Evolutionary conservation across 2,888 invertebrate genomes (phyloP), one percentile per base, ranked within the genome.

Genomic region (Tridacna gigas): DNA sequence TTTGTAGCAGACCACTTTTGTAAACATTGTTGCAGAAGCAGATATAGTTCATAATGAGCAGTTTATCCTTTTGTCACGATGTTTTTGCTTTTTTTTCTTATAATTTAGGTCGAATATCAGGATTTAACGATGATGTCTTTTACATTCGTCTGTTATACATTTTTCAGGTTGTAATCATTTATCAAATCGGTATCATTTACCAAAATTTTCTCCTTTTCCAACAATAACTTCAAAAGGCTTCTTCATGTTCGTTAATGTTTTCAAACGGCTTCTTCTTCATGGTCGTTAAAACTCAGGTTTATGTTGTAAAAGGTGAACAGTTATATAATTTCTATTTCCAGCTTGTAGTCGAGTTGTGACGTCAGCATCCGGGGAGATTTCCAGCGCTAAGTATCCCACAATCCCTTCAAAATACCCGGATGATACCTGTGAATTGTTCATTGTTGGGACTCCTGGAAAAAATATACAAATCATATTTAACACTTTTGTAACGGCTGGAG

Each of bases 261-360:
- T n/a, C n/a, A n/a, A n/a, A n/a, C n/a, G n/a, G n/a, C n/a, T n/a
- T n/a, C n/a, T n/a, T n/a, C n/a, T n/a, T n/a, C n/a, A n/a, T n/a
- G n/a, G n/a, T n/a, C n/a, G n/a, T n/a, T n/a, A n/a, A n/a, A n/a
- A n/a, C n/a, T n/a, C 37, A 37, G 2, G 37, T 37, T 2, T 37
- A 37, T 37, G 37, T 37, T 37, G n/a, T n/a, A n/a, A n/a, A n/a
- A n/a, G n/a, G n/a, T n/a, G n/a, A n/a, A n/a, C n/a, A n/a, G n/a
- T n/a, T n/a, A n/a, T n/a, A n/a, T n/a, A n/a, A n/a, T 37, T 71
- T 22, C 28, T 61, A 12, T 69, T 77, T 74, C 5, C n/a, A 86
- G 86, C 74, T 18, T 86, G 86, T 51, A 84, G 82, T 26, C 82
- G 84, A 63, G 71, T 77, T n/a, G 28, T 84, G 18, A 80, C 82